These are phyloP conservation scores for Drosophila borborema DNA, from an alignment of 2,888 invertebrate genomes.

Conservation along the genomic window DNA sequence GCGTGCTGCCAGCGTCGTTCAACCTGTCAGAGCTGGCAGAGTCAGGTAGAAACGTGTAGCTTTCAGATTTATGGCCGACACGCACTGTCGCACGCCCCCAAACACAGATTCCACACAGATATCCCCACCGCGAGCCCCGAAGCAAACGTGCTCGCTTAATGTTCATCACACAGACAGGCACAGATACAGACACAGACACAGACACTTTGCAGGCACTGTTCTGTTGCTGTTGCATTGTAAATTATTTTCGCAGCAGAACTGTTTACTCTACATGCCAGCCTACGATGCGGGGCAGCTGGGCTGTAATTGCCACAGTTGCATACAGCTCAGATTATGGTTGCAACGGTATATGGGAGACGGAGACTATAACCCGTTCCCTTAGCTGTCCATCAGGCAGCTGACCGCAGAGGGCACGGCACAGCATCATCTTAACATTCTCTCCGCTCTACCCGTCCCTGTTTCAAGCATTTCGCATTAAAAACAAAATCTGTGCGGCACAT, in stretches of 20 bases:
- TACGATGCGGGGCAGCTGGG: conserved; percentile 17
- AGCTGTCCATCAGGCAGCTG: conserved; percentile 77
- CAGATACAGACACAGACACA: conserved; percentile 18
- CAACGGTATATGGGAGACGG: conserved; percentile 62
- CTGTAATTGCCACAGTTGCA: conserved; percentile 76
- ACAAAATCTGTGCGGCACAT: conserved; percentile 67
- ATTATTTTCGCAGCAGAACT: conserved; percentile 57
- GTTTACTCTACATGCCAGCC: conserved; percentile 35
- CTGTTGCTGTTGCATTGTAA: conserved; percentile 50
- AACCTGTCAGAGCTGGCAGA: conserved; percentile 66
- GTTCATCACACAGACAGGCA: conserved; percentile 53
- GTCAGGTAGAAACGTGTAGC: conserved; percentile 61
- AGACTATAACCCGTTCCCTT: conserved; percentile 66
- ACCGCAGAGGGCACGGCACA: conserved; percentile 76
- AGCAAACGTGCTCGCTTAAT: conserved; percentile 62
- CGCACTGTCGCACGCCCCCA: conserved; percentile 70
- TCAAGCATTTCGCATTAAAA: conserved; percentile 67
- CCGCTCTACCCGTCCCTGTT: conserved; percentile 22
- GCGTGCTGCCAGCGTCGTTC: conserved; percentile 67
- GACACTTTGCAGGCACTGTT: conserved; percentile 47
- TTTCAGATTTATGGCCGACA: conserved; percentile 78
- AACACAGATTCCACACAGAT: conserved; percentile 34
- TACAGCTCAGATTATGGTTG: conserved; percentile 19
- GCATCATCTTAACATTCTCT: conserved; percentile 44
- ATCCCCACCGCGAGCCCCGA: conserved; percentile 25